Evolutionary conservation across 2,888 invertebrate species (phyloP).

Genomic region (Sycophila texana): DNA sequence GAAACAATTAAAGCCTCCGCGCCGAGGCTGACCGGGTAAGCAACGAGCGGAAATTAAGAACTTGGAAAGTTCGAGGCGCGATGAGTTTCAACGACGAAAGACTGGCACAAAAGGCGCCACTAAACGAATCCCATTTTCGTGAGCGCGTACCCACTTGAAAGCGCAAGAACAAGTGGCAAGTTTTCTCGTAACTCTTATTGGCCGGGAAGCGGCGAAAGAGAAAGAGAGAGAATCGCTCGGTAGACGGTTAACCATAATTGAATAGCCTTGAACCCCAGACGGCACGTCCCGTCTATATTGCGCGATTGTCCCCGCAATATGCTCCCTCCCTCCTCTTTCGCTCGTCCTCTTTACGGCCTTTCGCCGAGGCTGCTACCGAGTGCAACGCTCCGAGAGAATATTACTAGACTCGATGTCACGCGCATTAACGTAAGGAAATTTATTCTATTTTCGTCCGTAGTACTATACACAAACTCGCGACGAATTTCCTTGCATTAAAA

Average conservation of each 20-base stretch:
- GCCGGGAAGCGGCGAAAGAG: slow-evolving; percentile 42
- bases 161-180: slow-evolving; percentile 41
- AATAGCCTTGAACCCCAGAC: slow-evolving; percentile 60
- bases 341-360: slow-evolving; percentile 5
- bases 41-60: slow-evolving; percentile 36
- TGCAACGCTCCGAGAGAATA: slow-evolving; percentile 4
- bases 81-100: no score
- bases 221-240: slow-evolving; percentile 7
- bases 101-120: not conserved
- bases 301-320: slow-evolving; percentile 57
- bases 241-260: slow-evolving; percentile 61
- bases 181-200: slow-evolving; percentile 57
- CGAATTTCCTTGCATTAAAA: not conserved
- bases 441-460: not conserved
- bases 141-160: not conserved
- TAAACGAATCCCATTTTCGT: slow-evolving; percentile 25
- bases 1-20: slow-evolving; percentile 21
- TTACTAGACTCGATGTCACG: not conserved
- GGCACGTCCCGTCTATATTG: slow-evolving; percentile 60
- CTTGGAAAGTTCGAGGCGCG: not conserved
- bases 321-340: slow-evolving; percentile 32
- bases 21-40: not conserved
- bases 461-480: not conserved
- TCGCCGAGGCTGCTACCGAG: not conserved
- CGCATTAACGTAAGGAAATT: no score